Evolutionary conservation across 2,113 vertebrate genomes (phyloP).

Genomic region (Colaptes auratus): DNA sequence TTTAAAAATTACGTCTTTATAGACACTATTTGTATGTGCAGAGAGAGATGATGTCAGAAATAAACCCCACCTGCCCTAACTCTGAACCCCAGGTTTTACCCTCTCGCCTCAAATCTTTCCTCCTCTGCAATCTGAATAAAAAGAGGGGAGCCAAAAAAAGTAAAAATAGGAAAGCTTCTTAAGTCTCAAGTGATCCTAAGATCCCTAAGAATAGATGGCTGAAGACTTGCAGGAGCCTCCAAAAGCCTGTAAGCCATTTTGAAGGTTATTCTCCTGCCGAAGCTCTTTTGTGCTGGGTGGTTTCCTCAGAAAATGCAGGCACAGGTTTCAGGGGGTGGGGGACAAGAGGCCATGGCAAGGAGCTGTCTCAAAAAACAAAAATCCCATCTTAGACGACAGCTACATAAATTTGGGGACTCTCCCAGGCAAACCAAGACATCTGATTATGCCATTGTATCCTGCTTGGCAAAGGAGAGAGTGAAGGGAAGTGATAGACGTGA

Average conservation of each 20-base stretch:
- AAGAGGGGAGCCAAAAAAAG: neutral
- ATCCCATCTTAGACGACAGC: neutral
- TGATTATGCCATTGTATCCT: slow-evolving; percentile 78
- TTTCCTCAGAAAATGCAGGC: slow-evolving; percentile 10
- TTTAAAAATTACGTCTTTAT: too few relatives aligned
- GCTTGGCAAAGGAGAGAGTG: slow-evolving; percentile 66
- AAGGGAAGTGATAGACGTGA: slow-evolving; percentile 79
- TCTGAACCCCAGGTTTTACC: neutral
- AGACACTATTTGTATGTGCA: too few relatives aligned
- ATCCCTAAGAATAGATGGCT: neutral
- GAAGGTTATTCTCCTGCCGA: neutral
- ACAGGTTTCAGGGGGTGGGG: neutral
- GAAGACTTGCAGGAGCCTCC: slow-evolving; percentile 8
- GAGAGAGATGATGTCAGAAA: neutral
- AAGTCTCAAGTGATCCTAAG: neutral
- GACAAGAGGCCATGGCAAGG: slow-evolving; percentile 2
- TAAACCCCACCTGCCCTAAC: neutral
- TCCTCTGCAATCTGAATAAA: neutral
- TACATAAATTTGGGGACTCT: slow-evolving; percentile 59
- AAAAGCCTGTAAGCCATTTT: neutral
- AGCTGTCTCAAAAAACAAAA: slow-evolving; percentile 42
- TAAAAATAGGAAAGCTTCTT: neutral
- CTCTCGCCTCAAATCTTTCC: neutral
- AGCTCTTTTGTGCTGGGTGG: neutral
- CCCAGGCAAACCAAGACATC: slow-evolving; percentile 73